A percentile compares a stretch with the other conserved stretches of the same genome.
phyloP scores from a whole-genome alignment of 2,888 invertebrate species.

The Eupithecia inturbata region DNA sequence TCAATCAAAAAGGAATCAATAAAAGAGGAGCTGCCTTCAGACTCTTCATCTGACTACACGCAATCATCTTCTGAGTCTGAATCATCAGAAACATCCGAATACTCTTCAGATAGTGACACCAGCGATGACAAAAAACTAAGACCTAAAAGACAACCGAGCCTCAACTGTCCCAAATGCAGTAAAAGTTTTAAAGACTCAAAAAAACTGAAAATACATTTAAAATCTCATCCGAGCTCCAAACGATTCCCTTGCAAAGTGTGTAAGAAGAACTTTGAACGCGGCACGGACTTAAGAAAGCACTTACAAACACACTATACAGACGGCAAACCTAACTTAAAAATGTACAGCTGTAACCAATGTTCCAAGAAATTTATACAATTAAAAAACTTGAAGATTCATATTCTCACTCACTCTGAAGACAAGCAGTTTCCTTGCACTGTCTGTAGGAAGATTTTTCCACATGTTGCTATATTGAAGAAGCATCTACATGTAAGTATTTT shows the following conservation, averaged over 20 bases:
- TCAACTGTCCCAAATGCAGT: conserved; percentile 8
- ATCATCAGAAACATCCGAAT: neutral
- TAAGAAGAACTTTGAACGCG: conserved; percentile 8
- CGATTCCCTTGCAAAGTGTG: conserved; percentile 9
- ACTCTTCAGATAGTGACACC: neutral
- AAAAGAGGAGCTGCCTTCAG: neutral
- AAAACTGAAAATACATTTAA: neutral
- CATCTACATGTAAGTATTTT: conserved; percentile 1
- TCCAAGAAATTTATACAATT: conserved; percentile 14
- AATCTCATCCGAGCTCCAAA: conserved; percentile 3
- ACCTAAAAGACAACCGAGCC: neutral
- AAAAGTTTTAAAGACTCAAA: neutral
- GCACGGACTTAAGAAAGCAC: conserved; percentile 5
- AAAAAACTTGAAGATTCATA: conserved; percentile 15
- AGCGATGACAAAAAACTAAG: neutral
- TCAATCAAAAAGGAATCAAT: neutral
- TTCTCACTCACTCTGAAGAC: conserved; percentile 16
- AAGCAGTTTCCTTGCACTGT: conserved; percentile 9
- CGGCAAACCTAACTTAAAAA: neutral
- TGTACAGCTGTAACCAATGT: conserved; percentile 9
- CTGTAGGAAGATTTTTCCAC: conserved; percentile 7
- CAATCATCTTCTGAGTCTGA: neutral
- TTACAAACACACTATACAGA: conserved; percentile 8
- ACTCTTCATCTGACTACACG: neutral
- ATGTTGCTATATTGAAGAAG: neutral